Percentiles rank a stretch among this genome's conserved stretches.
These are phyloP conservation scores for Zygogramma bicolorata DNA, from an alignment of 2,888 invertebrate genomes.

Conservation along the genomic window DNA sequence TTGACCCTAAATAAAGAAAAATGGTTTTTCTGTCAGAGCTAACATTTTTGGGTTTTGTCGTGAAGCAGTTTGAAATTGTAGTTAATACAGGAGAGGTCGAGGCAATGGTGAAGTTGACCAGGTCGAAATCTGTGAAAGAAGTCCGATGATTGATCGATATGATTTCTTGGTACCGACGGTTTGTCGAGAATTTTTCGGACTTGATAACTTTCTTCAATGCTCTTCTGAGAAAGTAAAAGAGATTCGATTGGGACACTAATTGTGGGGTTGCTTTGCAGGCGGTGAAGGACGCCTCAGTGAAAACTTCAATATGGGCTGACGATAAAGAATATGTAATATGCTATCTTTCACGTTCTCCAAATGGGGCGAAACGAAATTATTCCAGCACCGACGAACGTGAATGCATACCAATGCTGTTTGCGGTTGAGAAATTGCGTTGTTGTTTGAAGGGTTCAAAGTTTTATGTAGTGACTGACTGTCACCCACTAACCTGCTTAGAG, in stretches of 20 bases:
- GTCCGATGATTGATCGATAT: neutral
- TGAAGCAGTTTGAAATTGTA: neutral
- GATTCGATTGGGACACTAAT: neutral
- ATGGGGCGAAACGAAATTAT: conserved; percentile 17
- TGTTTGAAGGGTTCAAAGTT: conserved; percentile 37
- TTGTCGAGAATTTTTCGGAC: conserved; percentile 4
- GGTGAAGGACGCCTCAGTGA: neutral
- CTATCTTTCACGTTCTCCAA: neutral
- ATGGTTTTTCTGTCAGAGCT: conserved; percentile 17
- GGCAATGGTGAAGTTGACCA: conserved; percentile 7
- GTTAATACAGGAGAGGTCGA: conserved; percentile 20
- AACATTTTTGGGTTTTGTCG: neutral
- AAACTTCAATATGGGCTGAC: conserved; percentile 10
- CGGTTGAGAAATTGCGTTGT: conserved; percentile 19
- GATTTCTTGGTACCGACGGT: neutral
- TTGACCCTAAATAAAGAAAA: neutral
- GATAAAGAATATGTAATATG: conserved; percentile 23
- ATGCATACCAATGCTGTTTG: conserved; percentile 31
- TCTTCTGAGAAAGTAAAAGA: neutral
- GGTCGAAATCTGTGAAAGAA: neutral
- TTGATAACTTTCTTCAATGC: neutral
- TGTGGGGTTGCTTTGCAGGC: neutral
- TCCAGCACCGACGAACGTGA: conserved; percentile 32
- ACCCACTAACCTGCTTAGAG: neutral
- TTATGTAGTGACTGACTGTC: conserved; percentile 34